Evolutionary conservation across 2,888 invertebrate species (phyloP).

Genomic region (Mythimna ferrago): DNA sequence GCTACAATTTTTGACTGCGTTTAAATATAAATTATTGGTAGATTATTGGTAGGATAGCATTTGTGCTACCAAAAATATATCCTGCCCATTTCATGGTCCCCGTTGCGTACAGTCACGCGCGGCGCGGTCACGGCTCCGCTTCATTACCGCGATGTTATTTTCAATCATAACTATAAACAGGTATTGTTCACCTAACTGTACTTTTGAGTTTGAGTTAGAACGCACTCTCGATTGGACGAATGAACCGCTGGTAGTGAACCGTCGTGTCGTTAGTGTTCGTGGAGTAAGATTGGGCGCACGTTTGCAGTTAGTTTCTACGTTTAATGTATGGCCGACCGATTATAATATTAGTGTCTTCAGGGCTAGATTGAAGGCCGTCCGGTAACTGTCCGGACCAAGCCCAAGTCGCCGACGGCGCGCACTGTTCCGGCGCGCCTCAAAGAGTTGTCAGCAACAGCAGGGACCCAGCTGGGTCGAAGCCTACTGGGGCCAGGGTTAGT

Average conservation of each 20-base stretch:
- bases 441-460: too few relatives aligned
- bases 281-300: constrained; percentile 17
- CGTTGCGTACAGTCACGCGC: constrained; percentile 72
- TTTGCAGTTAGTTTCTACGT: not conserved
- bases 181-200: constrained; percentile 77
- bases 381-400: too few relatives aligned
- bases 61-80: not conserved
- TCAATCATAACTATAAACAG: constrained; percentile 83
- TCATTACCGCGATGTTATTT: constrained; percentile 81
- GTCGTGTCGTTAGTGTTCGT: constrained; percentile 26
- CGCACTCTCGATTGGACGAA: constrained; percentile 46
- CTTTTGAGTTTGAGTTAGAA: constrained; percentile 55
- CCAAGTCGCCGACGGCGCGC: too few relatives aligned
- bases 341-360: too few relatives aligned
- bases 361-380: too few relatives aligned
- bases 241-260: constrained; percentile 14
- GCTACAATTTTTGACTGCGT: too few relatives aligned
- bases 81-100: constrained; percentile 49
- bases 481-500: too few relatives aligned
- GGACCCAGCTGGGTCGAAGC: too few relatives aligned
- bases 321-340: not conserved
- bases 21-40: too few relatives aligned
- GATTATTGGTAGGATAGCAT: too few relatives aligned
- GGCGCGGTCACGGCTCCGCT: constrained; percentile 77
- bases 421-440: too few relatives aligned